phyloP scores from a whole-genome alignment of 2,888 invertebrate species.

The Nymphalis c-album region DNA sequence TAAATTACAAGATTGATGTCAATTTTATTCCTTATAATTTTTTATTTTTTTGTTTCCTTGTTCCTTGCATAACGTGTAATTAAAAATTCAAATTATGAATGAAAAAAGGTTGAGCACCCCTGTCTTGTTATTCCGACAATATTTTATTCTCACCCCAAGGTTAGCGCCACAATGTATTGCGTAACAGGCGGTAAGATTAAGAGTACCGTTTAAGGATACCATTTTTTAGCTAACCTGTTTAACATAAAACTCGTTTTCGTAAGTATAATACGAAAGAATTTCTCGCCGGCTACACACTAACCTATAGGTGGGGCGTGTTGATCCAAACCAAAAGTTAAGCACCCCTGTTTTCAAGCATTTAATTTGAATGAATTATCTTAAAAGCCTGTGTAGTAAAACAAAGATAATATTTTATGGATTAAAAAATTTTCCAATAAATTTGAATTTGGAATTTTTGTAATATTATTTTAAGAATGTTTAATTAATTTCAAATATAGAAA shows the following conservation, averaged over 20 bases:
- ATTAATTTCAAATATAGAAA: not conserved
- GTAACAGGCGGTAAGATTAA: conserved; percentile 26
- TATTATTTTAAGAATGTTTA: too few species aligned
- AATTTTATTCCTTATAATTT: too few species aligned
- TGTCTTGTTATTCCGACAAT: conserved; percentile 22
- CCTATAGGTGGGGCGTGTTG: not conserved
- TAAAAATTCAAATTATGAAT: not conserved
- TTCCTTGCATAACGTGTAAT: too few species aligned
- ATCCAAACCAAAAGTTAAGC: not conserved
- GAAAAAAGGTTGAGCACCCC: conserved; percentile 14
- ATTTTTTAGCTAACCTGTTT: conserved; percentile 23
- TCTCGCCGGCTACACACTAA: not conserved
- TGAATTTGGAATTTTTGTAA: too few species aligned
- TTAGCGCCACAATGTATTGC: conserved; percentile 25
- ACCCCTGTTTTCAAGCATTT: not conserved
- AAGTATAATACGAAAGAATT: conserved; percentile 8
- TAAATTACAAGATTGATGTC: too few species aligned
- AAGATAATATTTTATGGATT: too few species aligned
- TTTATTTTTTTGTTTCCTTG: too few species aligned
- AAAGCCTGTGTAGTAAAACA: not conserved
- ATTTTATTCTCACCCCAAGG: conserved; percentile 26
- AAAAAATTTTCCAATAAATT: too few species aligned
- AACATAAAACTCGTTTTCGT: conserved; percentile 20
- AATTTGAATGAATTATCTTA: not conserved
- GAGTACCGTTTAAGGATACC: conserved; percentile 18